Conservation (phyloP, 2,113 vertebrate genomes). For the Uria aalge region DNA sequence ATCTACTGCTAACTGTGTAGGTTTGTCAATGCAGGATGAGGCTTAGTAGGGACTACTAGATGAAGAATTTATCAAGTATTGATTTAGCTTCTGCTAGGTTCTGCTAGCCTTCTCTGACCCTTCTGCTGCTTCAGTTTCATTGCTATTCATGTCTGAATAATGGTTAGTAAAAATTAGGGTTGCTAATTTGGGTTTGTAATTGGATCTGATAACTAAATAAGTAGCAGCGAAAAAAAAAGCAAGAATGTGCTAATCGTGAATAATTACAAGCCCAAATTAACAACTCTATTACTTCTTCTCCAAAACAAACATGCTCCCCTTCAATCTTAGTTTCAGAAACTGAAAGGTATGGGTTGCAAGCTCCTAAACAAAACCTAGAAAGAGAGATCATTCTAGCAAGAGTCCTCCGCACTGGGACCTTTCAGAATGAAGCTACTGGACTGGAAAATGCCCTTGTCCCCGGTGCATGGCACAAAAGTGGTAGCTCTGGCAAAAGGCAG, state of each 20-base stretch:
- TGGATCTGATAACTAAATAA: conserved; percentile 34
- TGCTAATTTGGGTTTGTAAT: conserved; percentile 45
- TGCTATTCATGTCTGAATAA: conserved; percentile 34
- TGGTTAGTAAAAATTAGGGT: neutral
- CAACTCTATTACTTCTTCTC: neutral
- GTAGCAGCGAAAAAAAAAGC: accelerated
- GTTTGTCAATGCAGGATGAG: neutral
- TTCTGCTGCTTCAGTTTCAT: conserved; percentile 1
- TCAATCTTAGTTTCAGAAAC: neutral
- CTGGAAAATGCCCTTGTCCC: neutral
- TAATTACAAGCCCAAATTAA: conserved; percentile 28
- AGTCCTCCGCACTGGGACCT: neutral
- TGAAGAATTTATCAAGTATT: conserved; percentile 11
- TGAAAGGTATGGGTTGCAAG: neutral
- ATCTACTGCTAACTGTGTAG: neutral
- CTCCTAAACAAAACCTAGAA: neutral
- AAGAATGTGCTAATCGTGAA: neutral
- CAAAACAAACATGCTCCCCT: neutral
- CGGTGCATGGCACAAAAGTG: neutral
- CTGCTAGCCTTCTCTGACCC: neutral
- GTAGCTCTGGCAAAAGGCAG: neutral
- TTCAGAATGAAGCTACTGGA: neutral
- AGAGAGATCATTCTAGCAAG: neutral
- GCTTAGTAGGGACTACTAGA: neutral
- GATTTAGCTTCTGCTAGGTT: neutral